A percentile compares a stretch with the other conserved stretches of the same genome.
Conservation (phyloP, 2,888 invertebrate genomes). For the Strigamia crassipes region DNA sequence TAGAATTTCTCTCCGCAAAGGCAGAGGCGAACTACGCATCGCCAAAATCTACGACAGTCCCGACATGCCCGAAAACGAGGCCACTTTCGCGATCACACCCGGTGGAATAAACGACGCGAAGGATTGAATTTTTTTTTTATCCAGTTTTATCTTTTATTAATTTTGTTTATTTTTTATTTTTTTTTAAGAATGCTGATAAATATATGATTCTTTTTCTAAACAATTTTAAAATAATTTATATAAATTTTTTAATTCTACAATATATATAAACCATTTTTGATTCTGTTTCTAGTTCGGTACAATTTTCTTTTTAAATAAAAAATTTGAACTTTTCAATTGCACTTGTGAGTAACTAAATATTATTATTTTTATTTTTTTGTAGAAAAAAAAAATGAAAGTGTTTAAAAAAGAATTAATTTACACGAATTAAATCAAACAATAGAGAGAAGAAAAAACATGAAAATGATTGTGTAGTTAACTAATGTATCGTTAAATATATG, state of each 20-base stretch:
- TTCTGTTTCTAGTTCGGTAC: background rate
- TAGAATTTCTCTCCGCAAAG: constrained; percentile 72
- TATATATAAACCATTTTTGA: background rate
- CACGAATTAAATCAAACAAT: background rate
- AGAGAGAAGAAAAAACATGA: background rate
- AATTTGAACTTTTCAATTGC: constrained; percentile 1
- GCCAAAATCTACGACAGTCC: constrained; percentile 82
- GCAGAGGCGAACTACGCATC: constrained; percentile 72
- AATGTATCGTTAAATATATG: too few species aligned
- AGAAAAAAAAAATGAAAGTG: background rate
- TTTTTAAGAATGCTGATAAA: background rate
- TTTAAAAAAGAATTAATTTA: background rate
- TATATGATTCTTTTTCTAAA: background rate
- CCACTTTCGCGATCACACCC: constrained; percentile 72
- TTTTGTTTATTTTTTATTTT: too few species aligned
- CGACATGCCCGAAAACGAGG: constrained; percentile 78
- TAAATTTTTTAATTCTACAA: background rate
- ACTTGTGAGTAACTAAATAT: background rate
- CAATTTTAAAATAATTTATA: background rate
- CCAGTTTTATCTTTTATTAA: background rate
- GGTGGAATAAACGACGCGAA: constrained; percentile 74
- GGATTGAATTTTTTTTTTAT: constrained; percentile 62
- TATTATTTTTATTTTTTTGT: background rate
- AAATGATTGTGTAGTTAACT: background rate
- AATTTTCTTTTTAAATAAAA: background rate